Conservation (phyloP, 1,140 invertebrate species). For the Drosophila hydei region DNA sequence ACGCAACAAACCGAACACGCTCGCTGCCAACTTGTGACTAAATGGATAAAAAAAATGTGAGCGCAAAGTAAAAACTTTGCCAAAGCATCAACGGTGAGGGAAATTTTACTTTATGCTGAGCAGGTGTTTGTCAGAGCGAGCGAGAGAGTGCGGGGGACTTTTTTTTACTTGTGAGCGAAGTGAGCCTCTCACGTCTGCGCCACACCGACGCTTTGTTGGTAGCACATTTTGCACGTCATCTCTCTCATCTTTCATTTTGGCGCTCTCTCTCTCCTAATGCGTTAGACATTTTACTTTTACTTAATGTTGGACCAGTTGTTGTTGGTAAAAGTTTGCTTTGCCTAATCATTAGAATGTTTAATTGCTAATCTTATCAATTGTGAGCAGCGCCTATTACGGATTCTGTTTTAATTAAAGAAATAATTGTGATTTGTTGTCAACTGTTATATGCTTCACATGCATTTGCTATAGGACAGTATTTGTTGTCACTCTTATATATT, state of each 20-base stretch:
- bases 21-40: conserved; percentile 46
- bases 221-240: conserved; percentile 26
- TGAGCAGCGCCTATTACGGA: conserved; percentile 12
- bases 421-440: conserved; percentile 29
- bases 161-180: not conserved
- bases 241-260: conserved; percentile 18
- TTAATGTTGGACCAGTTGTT: conserved; percentile 3
- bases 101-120: conserved; percentile 33
- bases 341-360: conserved; percentile 53
- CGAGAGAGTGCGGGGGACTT: not conserved
- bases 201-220: conserved; percentile 6
- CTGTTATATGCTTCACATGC: conserved; percentile 27
- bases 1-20: conserved; percentile 33
- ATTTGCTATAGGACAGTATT: not conserved
- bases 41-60: conserved; percentile 35
- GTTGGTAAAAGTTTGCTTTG: conserved; percentile 26
- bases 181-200: conserved; percentile 45
- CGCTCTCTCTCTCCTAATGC: not conserved
- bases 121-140: conserved; percentile 40
- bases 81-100: conserved; percentile 20
- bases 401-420: conserved; percentile 25
- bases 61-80: conserved; percentile 7
- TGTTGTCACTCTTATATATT: not conserved
- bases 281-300: conserved; percentile 29
- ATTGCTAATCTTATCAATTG: conserved; percentile 61